Conservation (phyloP, 2,113 vertebrate genomes). For the Talpa occidentalis region DNA sequence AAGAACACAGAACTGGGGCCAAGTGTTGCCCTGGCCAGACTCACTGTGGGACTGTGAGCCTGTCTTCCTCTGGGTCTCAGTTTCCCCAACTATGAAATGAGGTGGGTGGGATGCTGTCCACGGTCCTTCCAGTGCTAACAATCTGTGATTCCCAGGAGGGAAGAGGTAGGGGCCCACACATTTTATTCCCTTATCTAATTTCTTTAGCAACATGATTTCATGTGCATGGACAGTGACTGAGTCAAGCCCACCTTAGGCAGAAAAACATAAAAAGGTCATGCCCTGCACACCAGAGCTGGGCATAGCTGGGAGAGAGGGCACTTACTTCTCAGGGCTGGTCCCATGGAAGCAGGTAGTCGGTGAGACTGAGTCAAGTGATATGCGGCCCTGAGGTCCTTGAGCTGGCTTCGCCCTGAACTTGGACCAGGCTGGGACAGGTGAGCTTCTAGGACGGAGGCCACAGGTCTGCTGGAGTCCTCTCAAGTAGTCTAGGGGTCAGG, state of each 20-base stretch:
- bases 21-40: not conserved
- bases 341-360: not conserved
- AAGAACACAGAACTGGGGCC: not conserved
- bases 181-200: not conserved
- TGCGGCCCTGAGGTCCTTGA: not conserved
- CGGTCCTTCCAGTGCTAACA: not conserved
- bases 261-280: not conserved
- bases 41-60: not conserved
- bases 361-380: too few relatives aligned
- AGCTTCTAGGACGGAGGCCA: not conserved
- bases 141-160: not conserved
- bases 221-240: not conserved
- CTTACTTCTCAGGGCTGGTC: too few relatives aligned
- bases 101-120: not conserved
- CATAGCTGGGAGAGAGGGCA: not conserved
- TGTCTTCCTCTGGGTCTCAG: not conserved
- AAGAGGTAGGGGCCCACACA: not conserved
- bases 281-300: not conserved
- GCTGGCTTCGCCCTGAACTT: not conserved
- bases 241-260: not conserved
- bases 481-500: not conserved
- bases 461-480: not conserved
- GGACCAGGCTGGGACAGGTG: not conserved
- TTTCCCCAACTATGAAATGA: not conserved
- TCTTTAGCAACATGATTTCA: not conserved